A percentile compares a stretch with the other conserved stretches of the same genome.
Conservation (phyloP, 1,140 invertebrate genomes). For the Pseudoatta argentina region DNA sequence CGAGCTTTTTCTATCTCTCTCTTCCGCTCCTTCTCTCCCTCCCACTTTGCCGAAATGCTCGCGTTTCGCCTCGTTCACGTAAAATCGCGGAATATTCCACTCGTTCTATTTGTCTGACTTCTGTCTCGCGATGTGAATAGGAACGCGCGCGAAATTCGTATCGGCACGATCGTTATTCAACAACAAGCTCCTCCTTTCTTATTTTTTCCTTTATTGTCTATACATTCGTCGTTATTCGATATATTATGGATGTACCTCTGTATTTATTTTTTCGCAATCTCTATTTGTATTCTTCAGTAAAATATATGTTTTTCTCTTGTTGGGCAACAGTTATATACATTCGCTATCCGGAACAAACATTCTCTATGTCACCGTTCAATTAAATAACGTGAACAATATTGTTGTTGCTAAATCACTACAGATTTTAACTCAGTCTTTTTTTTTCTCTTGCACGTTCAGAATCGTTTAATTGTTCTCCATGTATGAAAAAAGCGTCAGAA, state of each 20-base stretch:
- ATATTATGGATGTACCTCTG: background rate
- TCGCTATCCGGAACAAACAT: background rate
- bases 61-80: background rate
- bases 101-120: slow-evolving; percentile 20
- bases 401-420: too few species aligned
- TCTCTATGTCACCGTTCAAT: too few species aligned
- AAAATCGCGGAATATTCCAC: slow-evolving; percentile 25
- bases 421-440: too few species aligned
- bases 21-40: background rate
- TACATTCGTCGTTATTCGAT: background rate
- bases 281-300: background rate
- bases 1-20: background rate
- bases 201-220: background rate
- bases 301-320: too few species aligned
- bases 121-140: slow-evolving; percentile 29
- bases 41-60: background rate
- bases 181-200: background rate
- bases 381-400: too few species aligned
- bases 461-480: too few species aligned
- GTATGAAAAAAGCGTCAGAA: too few species aligned
- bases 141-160: slow-evolving; percentile 62
- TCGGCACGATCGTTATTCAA: background rate
- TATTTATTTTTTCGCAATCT: background rate
- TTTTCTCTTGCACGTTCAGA: too few species aligned
- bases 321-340: too few species aligned